phyloP scores from a whole-genome alignment of 2,113 vertebrate species.

The Bubo blakistoni region DNA sequence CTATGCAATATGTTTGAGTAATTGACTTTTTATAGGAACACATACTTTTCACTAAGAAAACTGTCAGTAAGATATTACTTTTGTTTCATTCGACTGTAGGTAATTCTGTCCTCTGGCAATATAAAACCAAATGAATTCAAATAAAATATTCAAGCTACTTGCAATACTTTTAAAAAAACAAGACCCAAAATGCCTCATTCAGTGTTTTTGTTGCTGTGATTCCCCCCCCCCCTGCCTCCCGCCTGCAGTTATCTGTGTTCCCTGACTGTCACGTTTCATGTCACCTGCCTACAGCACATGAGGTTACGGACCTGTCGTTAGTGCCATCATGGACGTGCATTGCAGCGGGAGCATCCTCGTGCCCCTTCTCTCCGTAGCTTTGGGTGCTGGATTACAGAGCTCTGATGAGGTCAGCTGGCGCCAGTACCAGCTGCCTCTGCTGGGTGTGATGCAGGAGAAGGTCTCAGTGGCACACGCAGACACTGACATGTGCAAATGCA shows the following conservation, averaged over 20 bases:
- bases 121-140: neutral
- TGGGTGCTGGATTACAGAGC: neutral
- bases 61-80: neutral
- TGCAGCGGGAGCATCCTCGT: fast-evolving
- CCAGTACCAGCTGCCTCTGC: neutral
- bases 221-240: neutral
- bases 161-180: neutral
- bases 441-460: neutral
- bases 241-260: neutral
- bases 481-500: neutral
- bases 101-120: neutral
- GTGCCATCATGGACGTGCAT: fast-evolving
- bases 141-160: neutral
- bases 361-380: neutral
- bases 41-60: neutral
- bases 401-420: neutral
- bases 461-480: neutral
- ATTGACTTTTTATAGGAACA: neutral
- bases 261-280: neutral
- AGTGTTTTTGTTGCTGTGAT: neutral
- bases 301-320: neutral
- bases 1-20: neutral
- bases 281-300: neutral
- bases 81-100: neutral
- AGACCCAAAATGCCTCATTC: neutral